A percentile compares a stretch with the other conserved stretches of the same genome.
These are phyloP conservation scores for Phragmatobia fuliginosa DNA, from an alignment of 2,888 invertebrate genomes.

Conservation along the genomic window DNA sequence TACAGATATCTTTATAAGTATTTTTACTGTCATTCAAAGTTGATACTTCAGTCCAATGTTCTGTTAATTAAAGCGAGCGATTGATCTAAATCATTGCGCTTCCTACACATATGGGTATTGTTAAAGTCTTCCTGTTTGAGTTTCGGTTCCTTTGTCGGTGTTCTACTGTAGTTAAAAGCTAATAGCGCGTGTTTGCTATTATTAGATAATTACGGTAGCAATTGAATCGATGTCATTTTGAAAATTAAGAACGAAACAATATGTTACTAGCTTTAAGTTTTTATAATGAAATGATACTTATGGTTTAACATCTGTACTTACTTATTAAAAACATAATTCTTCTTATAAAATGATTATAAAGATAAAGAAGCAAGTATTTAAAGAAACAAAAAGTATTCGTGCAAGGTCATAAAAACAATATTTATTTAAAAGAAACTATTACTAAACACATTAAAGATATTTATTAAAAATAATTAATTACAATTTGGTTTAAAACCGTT, in stretches of 20 bases:
- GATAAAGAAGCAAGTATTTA: background rate
- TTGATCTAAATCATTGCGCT: constrained; percentile 12
- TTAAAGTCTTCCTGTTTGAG: constrained; percentile 19
- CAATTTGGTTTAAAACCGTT: too few relatives aligned
- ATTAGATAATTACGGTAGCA: too few relatives aligned
- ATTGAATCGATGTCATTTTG: background rate
- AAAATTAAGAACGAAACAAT: background rate
- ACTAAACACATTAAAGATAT: too few relatives aligned
- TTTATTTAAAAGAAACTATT: too few relatives aligned
- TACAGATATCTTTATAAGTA: background rate
- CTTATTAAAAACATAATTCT: background rate
- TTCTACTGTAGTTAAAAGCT: constrained; percentile 10
- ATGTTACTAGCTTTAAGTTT: background rate
- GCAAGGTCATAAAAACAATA: too few relatives aligned
- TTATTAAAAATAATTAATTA: too few relatives aligned
- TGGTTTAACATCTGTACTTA: background rate
- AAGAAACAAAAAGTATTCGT: background rate
- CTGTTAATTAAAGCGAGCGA: constrained; percentile 3
- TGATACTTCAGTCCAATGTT: constrained; percentile 2
- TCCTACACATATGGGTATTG: constrained; percentile 12
- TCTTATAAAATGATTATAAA: background rate
- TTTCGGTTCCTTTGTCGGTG: constrained; percentile 13
- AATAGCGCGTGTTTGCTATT: background rate
- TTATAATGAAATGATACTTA: background rate
- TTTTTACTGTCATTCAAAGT: background rate